Percentiles rank a stretch among this genome's conserved stretches.
Evolutionary conservation across 1,140 invertebrate species (phyloP).

Genomic region (Eumaeus atala): DNA sequence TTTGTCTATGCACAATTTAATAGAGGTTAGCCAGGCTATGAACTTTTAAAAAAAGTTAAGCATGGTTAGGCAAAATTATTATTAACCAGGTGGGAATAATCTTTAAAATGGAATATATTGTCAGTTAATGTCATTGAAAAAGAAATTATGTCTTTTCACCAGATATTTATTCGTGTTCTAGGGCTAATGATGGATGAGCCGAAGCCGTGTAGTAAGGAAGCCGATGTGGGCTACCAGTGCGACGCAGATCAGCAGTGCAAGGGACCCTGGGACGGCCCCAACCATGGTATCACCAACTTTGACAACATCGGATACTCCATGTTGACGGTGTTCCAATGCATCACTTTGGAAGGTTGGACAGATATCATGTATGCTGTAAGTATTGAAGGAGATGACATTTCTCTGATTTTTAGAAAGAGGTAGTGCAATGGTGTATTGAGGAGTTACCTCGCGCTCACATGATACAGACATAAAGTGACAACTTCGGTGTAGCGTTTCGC

Average conservation of each 20-base stretch:
- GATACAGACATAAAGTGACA: no score
- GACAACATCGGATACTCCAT: constrained; percentile 99
- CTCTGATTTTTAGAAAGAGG: no score
- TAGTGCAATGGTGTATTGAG: no score
- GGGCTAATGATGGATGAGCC: constrained; percentile 80
- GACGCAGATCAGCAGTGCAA: constrained; percentile 76
- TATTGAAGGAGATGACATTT: not conserved
- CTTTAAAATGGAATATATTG: no score
- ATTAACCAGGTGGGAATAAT: no score
- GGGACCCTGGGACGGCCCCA: constrained; percentile 90
- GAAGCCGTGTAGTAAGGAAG: constrained; percentile 81
- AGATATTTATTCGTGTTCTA: constrained; percentile 24
- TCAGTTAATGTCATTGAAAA: not conserved
- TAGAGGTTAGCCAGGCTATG: no score
- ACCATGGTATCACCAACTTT: constrained; percentile 98
- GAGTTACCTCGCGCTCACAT: no score
- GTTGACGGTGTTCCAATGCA: constrained; percentile 99
- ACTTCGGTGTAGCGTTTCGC: no score
- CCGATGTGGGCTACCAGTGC: constrained; percentile 81
- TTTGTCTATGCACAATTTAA: no score
- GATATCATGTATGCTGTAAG: constrained; percentile 95
- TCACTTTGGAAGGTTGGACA: constrained; percentile 99
- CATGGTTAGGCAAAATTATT: no score
- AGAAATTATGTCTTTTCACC: not conserved
- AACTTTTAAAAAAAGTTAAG: no score